Evolutionary conservation across 2,113 vertebrate genomes (phyloP).

Genomic region (Cinclus cinclus): DNA sequence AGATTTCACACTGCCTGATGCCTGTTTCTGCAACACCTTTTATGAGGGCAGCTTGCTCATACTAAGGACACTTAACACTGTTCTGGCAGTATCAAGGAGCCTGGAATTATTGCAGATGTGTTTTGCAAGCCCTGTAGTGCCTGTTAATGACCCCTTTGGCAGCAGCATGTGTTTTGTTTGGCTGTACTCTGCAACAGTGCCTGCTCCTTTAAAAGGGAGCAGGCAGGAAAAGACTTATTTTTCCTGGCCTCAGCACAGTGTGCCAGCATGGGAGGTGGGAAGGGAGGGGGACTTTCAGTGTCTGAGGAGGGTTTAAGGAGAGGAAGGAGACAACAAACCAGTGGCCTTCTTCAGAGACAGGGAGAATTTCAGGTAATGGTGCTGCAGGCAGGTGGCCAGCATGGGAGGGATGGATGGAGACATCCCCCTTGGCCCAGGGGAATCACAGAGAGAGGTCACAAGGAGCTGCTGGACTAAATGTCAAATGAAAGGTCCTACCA

Average conservation of each 20-base stretch:
- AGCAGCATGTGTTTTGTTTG: not conserved
- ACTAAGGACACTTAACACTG: not conserved
- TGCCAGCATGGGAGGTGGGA: not conserved
- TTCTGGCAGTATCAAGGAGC: not conserved
- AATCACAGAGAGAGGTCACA: not conserved
- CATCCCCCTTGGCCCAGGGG: not conserved
- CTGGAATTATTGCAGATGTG: not conserved
- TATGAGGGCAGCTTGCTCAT: accelerated
- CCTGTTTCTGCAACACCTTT: not conserved
- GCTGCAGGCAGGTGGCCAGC: not conserved
- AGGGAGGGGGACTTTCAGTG: not conserved
- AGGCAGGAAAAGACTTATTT: not conserved
- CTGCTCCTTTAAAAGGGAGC: not conserved
- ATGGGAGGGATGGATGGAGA: not conserved
- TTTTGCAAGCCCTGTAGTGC: not conserved
- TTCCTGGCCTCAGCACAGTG: not conserved
- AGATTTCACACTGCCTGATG: not conserved
- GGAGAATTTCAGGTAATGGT: not conserved
- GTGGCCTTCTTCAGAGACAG: not conserved
- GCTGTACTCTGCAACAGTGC: not conserved
- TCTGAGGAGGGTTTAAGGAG: not conserved
- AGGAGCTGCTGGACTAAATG: not conserved
- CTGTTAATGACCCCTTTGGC: not conserved
- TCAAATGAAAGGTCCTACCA: not conserved
- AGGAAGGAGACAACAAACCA: not conserved